Conservation (phyloP, 1,140 invertebrate genomes). For the Littorina saxatilis region DNA sequence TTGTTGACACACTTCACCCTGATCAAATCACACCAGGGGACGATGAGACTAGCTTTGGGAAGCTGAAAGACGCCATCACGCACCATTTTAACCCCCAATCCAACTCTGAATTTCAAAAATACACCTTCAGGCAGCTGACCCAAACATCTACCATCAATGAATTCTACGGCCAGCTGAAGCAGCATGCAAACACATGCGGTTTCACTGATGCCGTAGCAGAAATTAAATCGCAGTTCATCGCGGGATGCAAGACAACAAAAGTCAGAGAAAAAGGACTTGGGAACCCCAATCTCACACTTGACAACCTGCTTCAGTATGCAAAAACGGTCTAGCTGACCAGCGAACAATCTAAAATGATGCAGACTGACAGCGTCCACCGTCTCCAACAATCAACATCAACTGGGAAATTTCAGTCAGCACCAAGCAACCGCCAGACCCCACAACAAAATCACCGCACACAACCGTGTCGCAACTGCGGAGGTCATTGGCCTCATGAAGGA, state of each 20-base stretch:
- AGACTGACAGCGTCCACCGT: neutral
- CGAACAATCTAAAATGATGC: slow-evolving; percentile 3
- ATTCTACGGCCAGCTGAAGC: neutral
- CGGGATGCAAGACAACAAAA: slow-evolving; percentile 6
- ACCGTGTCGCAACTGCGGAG: slow-evolving; percentile 10
- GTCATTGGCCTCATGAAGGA: neutral
- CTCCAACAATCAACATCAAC: neutral
- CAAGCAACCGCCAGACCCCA: neutral
- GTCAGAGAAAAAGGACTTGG: neutral
- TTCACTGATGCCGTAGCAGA: neutral
- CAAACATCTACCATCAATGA: neutral
- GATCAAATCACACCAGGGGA: neutral
- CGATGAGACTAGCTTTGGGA: neutral
- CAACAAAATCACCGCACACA: no score
- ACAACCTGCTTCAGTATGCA: neutral
- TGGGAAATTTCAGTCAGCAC: neutral
- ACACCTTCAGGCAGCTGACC: neutral
- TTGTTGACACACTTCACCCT: neutral
- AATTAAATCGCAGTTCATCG: slow-evolving; percentile 14
- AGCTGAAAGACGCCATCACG: neutral
- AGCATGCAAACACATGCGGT: neutral
- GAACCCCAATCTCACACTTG: neutral
- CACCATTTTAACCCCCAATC: neutral
- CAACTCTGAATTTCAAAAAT: slow-evolving; percentile 4
- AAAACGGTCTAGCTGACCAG: neutral